Conservation (phyloP, 92 coral and sea anemone genomes). For the Umimayanthus kanabou region DNA sequence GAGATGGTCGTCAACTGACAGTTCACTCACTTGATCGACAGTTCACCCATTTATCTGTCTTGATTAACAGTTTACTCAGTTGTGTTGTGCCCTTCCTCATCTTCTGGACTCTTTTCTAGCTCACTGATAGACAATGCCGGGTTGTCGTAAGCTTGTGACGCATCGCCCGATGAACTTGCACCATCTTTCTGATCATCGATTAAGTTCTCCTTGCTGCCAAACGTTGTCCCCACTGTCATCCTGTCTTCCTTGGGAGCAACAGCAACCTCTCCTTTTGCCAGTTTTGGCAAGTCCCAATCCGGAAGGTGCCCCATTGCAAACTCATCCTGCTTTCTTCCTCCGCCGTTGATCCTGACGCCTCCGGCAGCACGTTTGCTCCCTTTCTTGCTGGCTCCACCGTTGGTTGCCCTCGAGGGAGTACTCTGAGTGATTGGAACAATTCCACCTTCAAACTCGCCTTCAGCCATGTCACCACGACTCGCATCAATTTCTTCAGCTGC, state of each 20-base stretch:
- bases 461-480: constrained; percentile 44
- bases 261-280: constrained; percentile 56
- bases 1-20: too few species aligned
- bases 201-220: constrained; percentile 29
- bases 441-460: constrained; percentile 68
- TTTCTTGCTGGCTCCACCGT: constrained; percentile 15
- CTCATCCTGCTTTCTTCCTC: constrained; percentile 41
- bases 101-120: background rate
- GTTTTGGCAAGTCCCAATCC: constrained; percentile 85
- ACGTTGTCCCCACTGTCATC: constrained; percentile 8
- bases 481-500: constrained; percentile 77
- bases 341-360: constrained; percentile 22
- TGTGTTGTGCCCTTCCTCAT: background rate
- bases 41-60: too few species aligned
- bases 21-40: too few species aligned
- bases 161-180: constrained; percentile 26
- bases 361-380: background rate
- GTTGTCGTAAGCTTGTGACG: constrained; percentile 63
- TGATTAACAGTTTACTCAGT: background rate
- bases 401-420: background rate
- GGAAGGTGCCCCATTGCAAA: constrained; percentile 79
- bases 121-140: constrained; percentile 65
- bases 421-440: constrained; percentile 47
- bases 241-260: constrained; percentile 43
- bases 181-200: constrained; percentile 5